Percentiles rank a stretch among this genome's conserved stretches.
Evolutionary conservation across 2,797 vertebrate species (phyloP).

Genomic region (Anniella stebbinsi): DNA sequence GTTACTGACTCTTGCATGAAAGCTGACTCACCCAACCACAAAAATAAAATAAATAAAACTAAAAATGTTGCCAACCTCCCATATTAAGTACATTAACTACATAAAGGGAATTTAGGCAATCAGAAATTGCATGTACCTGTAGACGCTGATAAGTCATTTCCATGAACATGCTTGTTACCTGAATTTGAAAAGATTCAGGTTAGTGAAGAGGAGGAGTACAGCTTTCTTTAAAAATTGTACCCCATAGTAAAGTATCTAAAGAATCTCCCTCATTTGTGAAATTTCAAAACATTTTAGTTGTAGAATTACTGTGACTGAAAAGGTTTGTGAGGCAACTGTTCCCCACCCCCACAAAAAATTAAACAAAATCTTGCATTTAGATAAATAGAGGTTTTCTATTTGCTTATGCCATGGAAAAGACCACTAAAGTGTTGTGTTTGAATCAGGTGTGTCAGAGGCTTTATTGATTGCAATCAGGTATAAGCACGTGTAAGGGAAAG

Average conservation of each 20-base stretch:
- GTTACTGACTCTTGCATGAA: neutral
- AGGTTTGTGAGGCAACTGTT: neutral
- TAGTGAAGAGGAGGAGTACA: conserved; percentile 27
- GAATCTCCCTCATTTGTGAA: neutral
- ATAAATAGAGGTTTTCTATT: neutral
- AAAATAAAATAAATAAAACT: conserved; percentile 7
- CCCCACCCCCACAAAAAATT: neutral
- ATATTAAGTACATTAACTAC: neutral
- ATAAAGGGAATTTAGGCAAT: neutral
- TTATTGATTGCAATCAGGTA: too few relatives aligned
- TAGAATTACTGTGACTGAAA: neutral
- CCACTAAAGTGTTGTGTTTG: too few relatives aligned
- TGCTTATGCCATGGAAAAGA: neutral
- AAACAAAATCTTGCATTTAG: neutral
- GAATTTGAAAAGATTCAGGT: conserved; percentile 37
- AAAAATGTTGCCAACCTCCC: conserved; percentile 6
- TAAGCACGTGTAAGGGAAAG: too few relatives aligned
- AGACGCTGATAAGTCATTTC: conserved; percentile 38
- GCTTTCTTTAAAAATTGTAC: neutral
- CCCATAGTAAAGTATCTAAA: neutral
- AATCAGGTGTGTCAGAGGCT: too few relatives aligned
- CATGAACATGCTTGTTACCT: conserved; percentile 1
- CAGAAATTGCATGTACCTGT: conserved; percentile 29
- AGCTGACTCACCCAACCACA: neutral
- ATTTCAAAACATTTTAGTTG: neutral